Evolutionary conservation across 1,140 invertebrate genomes (phyloP), one percentile per base, ranked within the genome.

Genomic region (Sminthurides bifidus): DNA sequence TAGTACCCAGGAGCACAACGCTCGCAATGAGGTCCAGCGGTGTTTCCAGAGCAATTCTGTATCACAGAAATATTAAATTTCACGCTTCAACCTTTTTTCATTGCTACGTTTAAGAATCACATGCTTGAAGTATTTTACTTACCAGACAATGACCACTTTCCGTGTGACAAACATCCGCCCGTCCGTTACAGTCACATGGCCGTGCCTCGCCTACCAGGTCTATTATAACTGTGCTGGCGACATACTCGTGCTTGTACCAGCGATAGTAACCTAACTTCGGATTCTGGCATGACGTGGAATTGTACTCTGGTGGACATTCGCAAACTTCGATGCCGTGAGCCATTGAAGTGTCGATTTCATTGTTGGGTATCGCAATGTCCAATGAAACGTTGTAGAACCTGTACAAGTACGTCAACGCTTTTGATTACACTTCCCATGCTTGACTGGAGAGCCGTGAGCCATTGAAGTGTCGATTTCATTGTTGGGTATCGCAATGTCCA

Each of bases 251-350:
- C 56, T 79, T 78, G 59, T 76, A 73, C 74, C 80, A 82, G 15
- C 88, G 76, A 65, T 81, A 95, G 69, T 83, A 94, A 1, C 92
- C 93, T 21, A 79, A 70, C 29, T 82, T 87, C 0, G 92, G 88
- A 69, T 92, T 77, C 68, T 92, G 88, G 71, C 90, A 92, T 0
- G 88, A 92, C 0, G 80, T 78, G 1, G 84, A 80, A 61, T 80
- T 80, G 70, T 90, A 92, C 38, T 82, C 76, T 5, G 72, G 68
- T 1, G 87, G 86, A 68, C 88, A 92, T n/a, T 79, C 74, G 68
- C 94, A 97, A 43, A 84, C 74, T 73, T 98, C 94, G 6, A 97
- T 81, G 2, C 90, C 87, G 41, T 75, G 72, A 1, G 87, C 90
- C n/a, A 81, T 72, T n/a, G 66, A 24, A 66, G 66, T 41, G 65